phyloP scores from a whole-genome alignment of 2,888 invertebrate species.

The Tenthredo amoena region DNA sequence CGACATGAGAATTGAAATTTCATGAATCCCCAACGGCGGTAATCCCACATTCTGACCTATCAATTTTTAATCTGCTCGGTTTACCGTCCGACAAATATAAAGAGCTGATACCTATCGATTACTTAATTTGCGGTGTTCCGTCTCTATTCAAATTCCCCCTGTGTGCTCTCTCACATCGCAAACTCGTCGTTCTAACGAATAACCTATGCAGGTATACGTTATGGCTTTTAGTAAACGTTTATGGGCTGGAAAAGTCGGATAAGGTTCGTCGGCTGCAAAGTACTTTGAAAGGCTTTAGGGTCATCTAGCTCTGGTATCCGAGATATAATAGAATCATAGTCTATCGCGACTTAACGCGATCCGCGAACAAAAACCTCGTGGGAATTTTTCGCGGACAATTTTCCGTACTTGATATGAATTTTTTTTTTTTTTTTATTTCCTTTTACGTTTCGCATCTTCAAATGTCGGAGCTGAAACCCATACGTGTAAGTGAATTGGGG shows the following conservation, averaged over 20 bases:
- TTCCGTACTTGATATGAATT: neutral
- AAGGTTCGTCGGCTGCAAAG: neutral
- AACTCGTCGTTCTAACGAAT: neutral
- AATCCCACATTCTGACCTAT: neutral
- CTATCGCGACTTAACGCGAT: neutral
- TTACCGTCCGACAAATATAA: neutral
- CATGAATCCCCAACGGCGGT: too few relatives aligned
- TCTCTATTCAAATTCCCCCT: neutral
- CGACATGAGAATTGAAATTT: neutral
- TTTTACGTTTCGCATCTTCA: neutral
- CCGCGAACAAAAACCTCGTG: neutral
- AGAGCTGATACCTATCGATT: neutral
- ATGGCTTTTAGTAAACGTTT: neutral
- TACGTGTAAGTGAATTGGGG: neutral
- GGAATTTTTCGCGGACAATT: neutral
- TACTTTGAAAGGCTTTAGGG: neutral
- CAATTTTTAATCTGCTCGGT: neutral
- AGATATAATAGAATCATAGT: neutral
- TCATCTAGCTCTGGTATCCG: neutral
- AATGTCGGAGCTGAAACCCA: neutral
- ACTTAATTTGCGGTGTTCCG: neutral
- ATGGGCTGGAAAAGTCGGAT: constrained; percentile 1
- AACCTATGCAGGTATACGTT: neutral
- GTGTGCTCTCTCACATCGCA: neutral
- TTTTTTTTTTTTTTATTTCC: neutral